These are phyloP conservation scores for Phataginus tricuspis DNA, from an alignment of 2,797 vertebrate species.

Conservation along the genomic window DNA sequence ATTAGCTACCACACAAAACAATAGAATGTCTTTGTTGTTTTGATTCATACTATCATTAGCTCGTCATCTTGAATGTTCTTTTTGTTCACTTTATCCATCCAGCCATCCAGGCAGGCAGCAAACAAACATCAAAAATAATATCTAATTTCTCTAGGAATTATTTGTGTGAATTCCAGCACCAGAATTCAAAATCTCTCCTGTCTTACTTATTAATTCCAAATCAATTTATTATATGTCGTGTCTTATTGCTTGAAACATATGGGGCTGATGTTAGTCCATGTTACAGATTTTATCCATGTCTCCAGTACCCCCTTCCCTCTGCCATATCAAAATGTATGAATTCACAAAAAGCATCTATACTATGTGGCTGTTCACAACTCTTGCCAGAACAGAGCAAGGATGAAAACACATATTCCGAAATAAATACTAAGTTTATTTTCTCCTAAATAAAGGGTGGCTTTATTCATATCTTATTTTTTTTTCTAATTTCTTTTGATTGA, in stretches of 20 bases:
- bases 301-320: background rate
- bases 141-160: background rate
- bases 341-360: background rate
- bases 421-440: background rate
- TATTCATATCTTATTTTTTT: background rate
- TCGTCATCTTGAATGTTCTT: background rate
- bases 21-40: background rate
- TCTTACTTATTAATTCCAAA: background rate
- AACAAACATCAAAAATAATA: background rate
- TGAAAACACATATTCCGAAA: background rate
- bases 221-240: background rate
- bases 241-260: background rate
- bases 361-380: fast-evolving
- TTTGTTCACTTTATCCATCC: background rate
- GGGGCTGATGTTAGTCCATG: background rate
- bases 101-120: background rate
- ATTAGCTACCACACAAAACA: background rate
- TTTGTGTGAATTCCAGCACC: background rate
- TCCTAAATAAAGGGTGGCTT: background rate
- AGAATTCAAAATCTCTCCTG: background rate
- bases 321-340: background rate
- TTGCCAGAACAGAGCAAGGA: background rate
- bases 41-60: background rate
- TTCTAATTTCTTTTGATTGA: background rate
- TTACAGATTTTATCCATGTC: background rate